These are phyloP conservation scores for Ciona savignyi DNA, from an alignment of 23 tunicate species.

Conservation along the genomic window DNA sequence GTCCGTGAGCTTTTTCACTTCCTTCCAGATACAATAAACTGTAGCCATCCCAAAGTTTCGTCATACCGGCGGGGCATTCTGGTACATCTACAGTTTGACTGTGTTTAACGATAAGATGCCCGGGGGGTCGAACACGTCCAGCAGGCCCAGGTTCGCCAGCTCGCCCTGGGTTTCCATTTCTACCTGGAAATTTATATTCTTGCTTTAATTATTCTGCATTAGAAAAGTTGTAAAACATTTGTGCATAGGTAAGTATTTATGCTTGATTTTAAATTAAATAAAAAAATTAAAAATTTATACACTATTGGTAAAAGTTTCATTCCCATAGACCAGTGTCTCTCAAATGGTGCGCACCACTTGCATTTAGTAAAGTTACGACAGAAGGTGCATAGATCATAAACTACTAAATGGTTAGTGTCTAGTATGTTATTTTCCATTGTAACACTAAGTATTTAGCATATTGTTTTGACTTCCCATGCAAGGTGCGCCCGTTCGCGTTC, in stretches of 20 bases:
- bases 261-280: too few relatives aligned
- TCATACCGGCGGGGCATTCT: slow-evolving; percentile 84
- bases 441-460: too few relatives aligned
- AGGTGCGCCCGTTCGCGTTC: too few relatives aligned
- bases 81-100: slow-evolving; percentile 88
- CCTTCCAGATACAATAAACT: slow-evolving; percentile 74
- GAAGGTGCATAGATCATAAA: too few relatives aligned
- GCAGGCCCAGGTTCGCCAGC: slow-evolving; percentile 57
- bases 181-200: too few relatives aligned
- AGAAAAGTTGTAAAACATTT: background rate
- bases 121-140: slow-evolving; percentile 70
- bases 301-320: background rate
- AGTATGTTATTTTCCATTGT: too few relatives aligned
- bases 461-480: too few relatives aligned
- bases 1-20: slow-evolving; percentile 73
- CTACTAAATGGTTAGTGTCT: too few relatives aligned
- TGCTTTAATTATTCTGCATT: background rate
- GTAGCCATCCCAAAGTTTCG: slow-evolving; percentile 84
- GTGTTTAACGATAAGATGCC: slow-evolving; percentile 79
- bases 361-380: too few relatives aligned
- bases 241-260: background rate
- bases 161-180: slow-evolving; percentile 67
- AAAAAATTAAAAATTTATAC: too few relatives aligned
- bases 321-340: too few relatives aligned
- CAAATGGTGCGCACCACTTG: too few relatives aligned